Evolutionary conservation across 2,797 vertebrate genomes (phyloP), one percentile per base, ranked within the genome.

Genomic region (Sebastes trivittatus): DNA sequence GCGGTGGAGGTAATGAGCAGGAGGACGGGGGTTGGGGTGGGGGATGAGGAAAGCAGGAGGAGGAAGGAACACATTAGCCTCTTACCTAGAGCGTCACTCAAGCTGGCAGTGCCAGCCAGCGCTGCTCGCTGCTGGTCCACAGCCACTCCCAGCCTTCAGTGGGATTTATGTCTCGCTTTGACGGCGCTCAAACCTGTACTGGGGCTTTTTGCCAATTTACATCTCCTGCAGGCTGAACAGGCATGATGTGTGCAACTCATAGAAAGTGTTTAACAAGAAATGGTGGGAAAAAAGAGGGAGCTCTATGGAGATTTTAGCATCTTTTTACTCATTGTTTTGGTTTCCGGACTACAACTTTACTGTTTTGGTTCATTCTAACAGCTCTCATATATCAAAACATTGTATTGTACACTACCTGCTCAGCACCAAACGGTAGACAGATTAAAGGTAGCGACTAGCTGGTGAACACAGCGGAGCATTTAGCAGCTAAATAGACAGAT

Each of bases 21-120:
- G 72, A 72, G 67, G 75, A 70, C 64, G 8, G 68, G 42, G 42
- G 16, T 18, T 7, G 3, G 2, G 14, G 42, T 29, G 16, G 42
- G 68, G 2, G 79, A 87, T 23, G 81, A 75, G 62, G 78, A 62
- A 76, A 72, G 72, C 75, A 75, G 63, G 67, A 83, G 66, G 70
- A 87, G 84, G 84, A 89, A 86, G 81, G 78, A 87, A 83, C 83
- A 88, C 78, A 88, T 91, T 91, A 89, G 82, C 83, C 83, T 92
- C 85, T 90, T 79, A 87, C 71, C 78, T 82, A 8, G 65, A 74
- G 78, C 77, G 86, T 85, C 92, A 89, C 78, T 93, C 85, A 88
- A 34, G 54, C 67, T 81, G 85, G 78, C 74, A 83, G 77, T 77
- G 85, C 64, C 65, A 65, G 78, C 79, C 70, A 80, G 75, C 11